Percentiles rank a stretch among this genome's conserved stretches.
Conservation (phyloP, 2,113 vertebrate genomes). For the Nestor notabilis region DNA sequence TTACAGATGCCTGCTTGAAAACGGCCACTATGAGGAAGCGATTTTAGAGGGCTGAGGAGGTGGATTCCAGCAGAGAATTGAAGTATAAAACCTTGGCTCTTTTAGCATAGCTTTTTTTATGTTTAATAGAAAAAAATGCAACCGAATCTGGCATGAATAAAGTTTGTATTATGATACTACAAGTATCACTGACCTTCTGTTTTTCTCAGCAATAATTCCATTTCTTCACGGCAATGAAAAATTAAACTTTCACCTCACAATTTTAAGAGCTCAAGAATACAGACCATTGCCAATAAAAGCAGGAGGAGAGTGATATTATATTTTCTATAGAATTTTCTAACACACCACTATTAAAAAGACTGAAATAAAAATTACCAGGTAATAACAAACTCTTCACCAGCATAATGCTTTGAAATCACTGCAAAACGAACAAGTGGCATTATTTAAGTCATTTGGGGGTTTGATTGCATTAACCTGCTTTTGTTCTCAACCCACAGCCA, state of each 20-base stretch:
- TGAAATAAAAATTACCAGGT: slow-evolving; percentile 55
- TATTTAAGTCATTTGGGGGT: slow-evolving; percentile 31
- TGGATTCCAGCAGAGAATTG: neutral
- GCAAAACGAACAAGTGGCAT: slow-evolving; percentile 68
- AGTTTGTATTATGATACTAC: slow-evolving; percentile 71
- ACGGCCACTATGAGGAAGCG: neutral
- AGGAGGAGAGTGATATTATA: slow-evolving; percentile 23
- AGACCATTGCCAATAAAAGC: slow-evolving; percentile 17
- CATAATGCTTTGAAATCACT: slow-evolving; percentile 66
- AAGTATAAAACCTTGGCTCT: neutral
- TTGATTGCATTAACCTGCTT: neutral
- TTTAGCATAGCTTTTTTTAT: neutral
- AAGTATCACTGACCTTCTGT: slow-evolving; percentile 39
- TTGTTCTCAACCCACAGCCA: neutral
- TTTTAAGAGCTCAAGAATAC: neutral
- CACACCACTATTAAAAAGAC: slow-evolving; percentile 39
- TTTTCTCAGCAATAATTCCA: neutral
- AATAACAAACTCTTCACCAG: slow-evolving; percentile 63
- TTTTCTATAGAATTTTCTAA: slow-evolving; percentile 42
- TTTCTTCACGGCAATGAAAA: neutral
- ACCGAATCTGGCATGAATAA: neutral
- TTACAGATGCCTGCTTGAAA: neutral
- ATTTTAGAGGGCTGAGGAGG: neutral
- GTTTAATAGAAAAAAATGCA: neutral
- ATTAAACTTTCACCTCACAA: neutral